Evolutionary conservation across 2,113 vertebrate genomes (phyloP), one percentile per base, ranked within the genome.

Genomic region (Sorex araneus): DNA sequence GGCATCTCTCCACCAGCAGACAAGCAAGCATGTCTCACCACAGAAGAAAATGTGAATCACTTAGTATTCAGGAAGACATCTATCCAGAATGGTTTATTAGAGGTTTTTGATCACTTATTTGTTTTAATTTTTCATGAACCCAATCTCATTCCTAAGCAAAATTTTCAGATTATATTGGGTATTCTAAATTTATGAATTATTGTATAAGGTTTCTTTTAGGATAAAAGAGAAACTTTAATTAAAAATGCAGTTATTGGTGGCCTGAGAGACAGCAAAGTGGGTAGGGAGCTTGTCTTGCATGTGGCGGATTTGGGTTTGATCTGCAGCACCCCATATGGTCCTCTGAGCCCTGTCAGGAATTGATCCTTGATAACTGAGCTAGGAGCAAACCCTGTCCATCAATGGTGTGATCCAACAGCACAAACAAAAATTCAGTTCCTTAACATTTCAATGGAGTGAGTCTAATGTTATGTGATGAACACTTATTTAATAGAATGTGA

Each of bases 171-270:
- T 90, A 43, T 0, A 9, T 75, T 0, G 94, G 50, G 7, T 94
- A 93, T 74, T 50, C 70, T 92, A 11, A 95, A 87, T 66, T 50
- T 92, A 82, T 87, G 63, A 95, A 82, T 81, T 8, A 21, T 60
- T 74, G 76, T 2, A 2, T 36, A 15, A 25, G 0, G 25, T 89
- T 82, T 6, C 54, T 80, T 87, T 96, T 86, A 78, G 84, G 78
- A n/a, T n/a, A 64, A 69, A 92, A 50, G 10, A 12, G 10, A 7
- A 50, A 6, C 13, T 13, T 50, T 50, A 50, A 12, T 50, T 50
- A 12, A 50, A 12, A 50, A 50, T 50, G 47, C 47, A 50, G 47
- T 4, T 60, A 60, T 60, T 60, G 19, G 57, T 19, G 57, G 18
- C 57, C 18, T 50, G 47, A 60, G 18, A 23, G 57, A 60, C 18